Conservation (phyloP, 1,140 invertebrate species). For the Copidosoma floridanum region DNA sequence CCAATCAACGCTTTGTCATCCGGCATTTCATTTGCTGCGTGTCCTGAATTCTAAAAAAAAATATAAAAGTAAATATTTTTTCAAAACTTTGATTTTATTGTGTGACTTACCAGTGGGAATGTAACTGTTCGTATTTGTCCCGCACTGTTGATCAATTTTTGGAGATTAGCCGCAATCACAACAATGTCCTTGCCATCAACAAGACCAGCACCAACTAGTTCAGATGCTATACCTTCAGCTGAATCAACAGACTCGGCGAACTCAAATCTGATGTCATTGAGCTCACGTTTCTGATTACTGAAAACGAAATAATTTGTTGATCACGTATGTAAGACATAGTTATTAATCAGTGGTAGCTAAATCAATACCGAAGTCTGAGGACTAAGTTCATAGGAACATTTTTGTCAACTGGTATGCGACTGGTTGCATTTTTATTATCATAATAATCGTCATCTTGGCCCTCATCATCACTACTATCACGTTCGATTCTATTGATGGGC, state of each 20-base stretch:
- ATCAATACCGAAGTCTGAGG: conserved; percentile 77
- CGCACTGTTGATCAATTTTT: conserved; percentile 80
- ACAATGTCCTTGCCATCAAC: conserved; percentile 89
- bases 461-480: conserved; percentile 52
- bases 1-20: conserved; percentile 94
- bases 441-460: conserved; percentile 45
- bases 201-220: conserved; percentile 90
- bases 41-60: conserved; percentile 74
- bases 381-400: conserved; percentile 71
- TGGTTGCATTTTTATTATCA: conserved; percentile 39
- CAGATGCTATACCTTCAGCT: conserved; percentile 89
- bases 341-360: not conserved
- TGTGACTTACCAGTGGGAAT: conserved; percentile 80
- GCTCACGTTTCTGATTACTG: conserved; percentile 84
- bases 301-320: not conserved
- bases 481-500: conserved; percentile 52
- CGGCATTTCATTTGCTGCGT: conserved; percentile 77
- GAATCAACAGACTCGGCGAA: conserved; percentile 90
- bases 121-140: conserved; percentile 68
- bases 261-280: conserved; percentile 98
- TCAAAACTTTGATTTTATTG: not conserved
- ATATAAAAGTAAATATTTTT: conserved; percentile 13
- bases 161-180: conserved; percentile 87
- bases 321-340: conserved; percentile 40
- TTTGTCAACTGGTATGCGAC: conserved; percentile 43